phyloP scores from a whole-genome alignment of 2,888 invertebrate genomes.

The Sphaerophoria rueppellii region DNA sequence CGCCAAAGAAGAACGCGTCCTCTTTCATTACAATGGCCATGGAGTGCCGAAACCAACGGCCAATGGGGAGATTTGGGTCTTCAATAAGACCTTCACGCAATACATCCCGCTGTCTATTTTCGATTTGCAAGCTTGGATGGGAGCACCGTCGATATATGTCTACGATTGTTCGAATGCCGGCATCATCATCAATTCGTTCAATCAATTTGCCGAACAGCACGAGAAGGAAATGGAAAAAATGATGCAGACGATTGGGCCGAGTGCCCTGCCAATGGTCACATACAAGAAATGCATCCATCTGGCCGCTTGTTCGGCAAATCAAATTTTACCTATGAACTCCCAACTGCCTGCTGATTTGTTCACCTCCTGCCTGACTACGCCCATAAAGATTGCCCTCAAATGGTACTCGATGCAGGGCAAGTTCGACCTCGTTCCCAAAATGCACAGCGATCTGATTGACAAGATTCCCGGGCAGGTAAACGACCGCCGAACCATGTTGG shows the following conservation, averaged over 20 bases:
- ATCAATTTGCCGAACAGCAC: slow-evolving; percentile 94
- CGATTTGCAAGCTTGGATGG: slow-evolving; percentile 99
- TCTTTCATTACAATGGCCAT: slow-evolving; percentile 99
- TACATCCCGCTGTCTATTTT: slow-evolving; percentile 99
- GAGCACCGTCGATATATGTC: slow-evolving; percentile 98
- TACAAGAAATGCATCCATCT: slow-evolving; percentile 97
- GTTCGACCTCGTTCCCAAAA: slow-evolving; percentile 90
- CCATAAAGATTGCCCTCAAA: slow-evolving; percentile 96
- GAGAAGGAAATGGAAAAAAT: slow-evolving; percentile 88
- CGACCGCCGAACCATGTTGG: slow-evolving; percentile 97
- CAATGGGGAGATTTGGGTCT: slow-evolving; percentile 99
- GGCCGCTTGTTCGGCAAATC: slow-evolving; percentile 96
- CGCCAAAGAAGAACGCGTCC: slow-evolving; percentile 98
- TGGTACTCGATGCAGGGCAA: slow-evolving; percentile 95
- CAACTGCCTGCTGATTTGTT: slow-evolving; percentile 98
- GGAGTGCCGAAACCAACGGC: slow-evolving; percentile 98
- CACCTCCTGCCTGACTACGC: slow-evolving; percentile 98
- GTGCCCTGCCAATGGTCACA: slow-evolving; percentile 81
- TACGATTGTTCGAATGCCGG: slow-evolving; percentile 99
- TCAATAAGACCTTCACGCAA: slow-evolving; percentile 99
- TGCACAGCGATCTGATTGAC: slow-evolving; percentile 93
- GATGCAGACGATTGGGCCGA: slow-evolving; percentile 78
- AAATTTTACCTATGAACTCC: slow-evolving; percentile 97
- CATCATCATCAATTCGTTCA: slow-evolving; percentile 95
- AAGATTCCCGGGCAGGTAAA: slow-evolving; percentile 98